Base-by-base conservation (phyloP, 1,140 invertebrate species). In the Hydropsyche tenuis region DNA sequence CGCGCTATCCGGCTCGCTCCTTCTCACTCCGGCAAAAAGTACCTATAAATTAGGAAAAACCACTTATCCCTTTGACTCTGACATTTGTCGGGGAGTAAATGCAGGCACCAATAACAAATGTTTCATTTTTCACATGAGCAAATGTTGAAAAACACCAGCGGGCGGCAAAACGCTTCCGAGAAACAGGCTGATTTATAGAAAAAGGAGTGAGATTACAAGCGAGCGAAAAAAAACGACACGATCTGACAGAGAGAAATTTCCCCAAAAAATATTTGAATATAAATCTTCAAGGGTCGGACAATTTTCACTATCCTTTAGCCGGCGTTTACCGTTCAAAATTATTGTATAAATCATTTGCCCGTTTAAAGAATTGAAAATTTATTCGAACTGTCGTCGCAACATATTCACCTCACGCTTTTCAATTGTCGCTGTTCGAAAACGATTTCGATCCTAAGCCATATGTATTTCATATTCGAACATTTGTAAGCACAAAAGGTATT, bases 31-130 rank as follows among this genome's bases (percentile, higher is more conserved):
- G 18, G 56, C 63, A 18, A 43, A 51, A 43, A 65, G 63, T 43
- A 65, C 30, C 63, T 65, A 65, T 65, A 65, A 65, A 65, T 65
- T 65, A 65, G 63, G 20, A 11, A 45, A 65, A 65, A 65, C 63
- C 63, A 65, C 63, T 65, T 65, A 65, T 65, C 63, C 60, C 42
- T 45, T 65, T 65, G 42, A 65, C 63, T 42, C 63, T 65, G 63
- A 65, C 63, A 65, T 65, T 65, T 45, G 63, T 65, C 42, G 42
- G 63, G 42, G 42, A 60, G 56, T 16, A 45, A 65, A 65, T 65
- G 63, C 63, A 42, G 20, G 30, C 30, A 65, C 63, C 63, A 65
- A 65, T 65, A 65, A 65, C 63, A 65, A 65, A 65, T 65, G 63
- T 65, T 65, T 65, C 63, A 65, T 65, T 65, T 65, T 65, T 65